Evolutionary conservation across 2,113 vertebrate genomes (phyloP), one percentile per base, ranked within the genome.

Genomic region (Anas platyrhynchos): DNA sequence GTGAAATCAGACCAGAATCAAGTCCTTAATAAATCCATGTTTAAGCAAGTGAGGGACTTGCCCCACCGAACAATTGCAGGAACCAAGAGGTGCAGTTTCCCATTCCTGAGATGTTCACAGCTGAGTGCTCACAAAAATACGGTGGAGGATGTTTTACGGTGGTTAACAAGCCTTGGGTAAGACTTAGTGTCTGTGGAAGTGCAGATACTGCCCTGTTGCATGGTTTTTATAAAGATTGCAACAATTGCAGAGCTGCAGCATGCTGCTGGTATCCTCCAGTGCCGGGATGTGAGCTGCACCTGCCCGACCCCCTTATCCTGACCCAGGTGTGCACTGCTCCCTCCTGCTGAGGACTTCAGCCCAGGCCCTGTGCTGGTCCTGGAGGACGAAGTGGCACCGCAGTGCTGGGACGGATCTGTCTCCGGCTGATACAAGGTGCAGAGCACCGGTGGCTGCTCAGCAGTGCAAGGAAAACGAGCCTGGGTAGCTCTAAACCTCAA

Each of bases 1-100:
- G 77, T 52, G 67, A 96, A 94, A 73, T 54, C 84, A 93, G 50
- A 66, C 66, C 83, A 73, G 69, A 85, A 96, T 79, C 48, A 85
- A 86, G 29, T 61, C 44, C 76, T 89, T 62, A 91, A 82, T 91
- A 93, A 96, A 93, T 92, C 71, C 89, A 8, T 13, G 16, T 80
- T 89, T 58, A 82, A 92, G 56, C 2, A 0, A 86, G 32, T 32
- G 46, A 94, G 72, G 29, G 26, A 76, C 46, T 66, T 79, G 32
- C 46, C 34, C 58, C 62, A 36, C 86, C 36, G 52, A 75, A 73
- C 86, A 86, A 44, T 43, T 72, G 22, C 61, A 87, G 77, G 61
- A 86, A 63, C 25, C 41, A 79, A 63, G 43, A 1, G 1, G 9
- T 29, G 27, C 26, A 20, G 6, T 79, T 46, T 77, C 55, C 46